These are phyloP conservation scores for Acanthurus leucopareius DNA, from an alignment of 2,797 vertebrate genomes.

Conservation along the genomic window DNA sequence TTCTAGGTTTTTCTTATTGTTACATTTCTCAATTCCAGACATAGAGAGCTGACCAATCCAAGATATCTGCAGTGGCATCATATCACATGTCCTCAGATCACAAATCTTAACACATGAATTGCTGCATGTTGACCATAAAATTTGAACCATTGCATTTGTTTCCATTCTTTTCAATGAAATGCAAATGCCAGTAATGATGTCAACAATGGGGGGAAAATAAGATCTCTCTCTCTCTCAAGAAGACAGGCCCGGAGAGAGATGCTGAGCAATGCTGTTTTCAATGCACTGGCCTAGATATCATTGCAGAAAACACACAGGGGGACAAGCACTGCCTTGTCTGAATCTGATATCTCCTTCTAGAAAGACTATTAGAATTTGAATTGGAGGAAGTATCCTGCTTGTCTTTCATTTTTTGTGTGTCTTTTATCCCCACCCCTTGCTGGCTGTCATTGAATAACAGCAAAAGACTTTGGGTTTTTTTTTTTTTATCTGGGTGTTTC, in stretches of 20 bases:
- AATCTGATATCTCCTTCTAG: constrained; percentile 58
- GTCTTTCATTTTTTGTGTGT: constrained; percentile 35
- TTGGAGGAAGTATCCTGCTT: constrained; percentile 65
- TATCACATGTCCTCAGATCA: neutral
- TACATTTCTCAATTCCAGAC: too few species aligned
- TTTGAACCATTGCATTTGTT: constrained; percentile 10
- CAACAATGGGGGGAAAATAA: constrained; percentile 27
- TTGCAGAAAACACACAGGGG: constrained; percentile 33
- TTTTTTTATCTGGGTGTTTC: constrained; percentile 67
- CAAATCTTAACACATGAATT: neutral
- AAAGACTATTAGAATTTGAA: constrained; percentile 60
- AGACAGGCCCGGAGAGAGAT: constrained; percentile 34
- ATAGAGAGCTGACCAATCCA: too few species aligned
- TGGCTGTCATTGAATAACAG: constrained; percentile 52
- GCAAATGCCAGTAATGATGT: constrained; percentile 27
- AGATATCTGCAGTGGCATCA: neutral
- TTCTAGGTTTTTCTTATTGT: too few species aligned
- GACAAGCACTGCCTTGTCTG: constrained; percentile 52
- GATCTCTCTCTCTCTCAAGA: constrained; percentile 20
- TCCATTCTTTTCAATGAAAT: constrained; percentile 26
- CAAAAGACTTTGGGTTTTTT: constrained; percentile 31
- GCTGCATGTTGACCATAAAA: neutral
- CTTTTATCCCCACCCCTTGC: constrained; percentile 34
- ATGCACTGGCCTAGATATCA: constrained; percentile 53
- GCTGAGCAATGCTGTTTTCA: constrained; percentile 40